These are phyloP conservation scores for Megalopta genalis DNA, from an alignment of 1,140 invertebrate species.

Conservation along the genomic window DNA sequence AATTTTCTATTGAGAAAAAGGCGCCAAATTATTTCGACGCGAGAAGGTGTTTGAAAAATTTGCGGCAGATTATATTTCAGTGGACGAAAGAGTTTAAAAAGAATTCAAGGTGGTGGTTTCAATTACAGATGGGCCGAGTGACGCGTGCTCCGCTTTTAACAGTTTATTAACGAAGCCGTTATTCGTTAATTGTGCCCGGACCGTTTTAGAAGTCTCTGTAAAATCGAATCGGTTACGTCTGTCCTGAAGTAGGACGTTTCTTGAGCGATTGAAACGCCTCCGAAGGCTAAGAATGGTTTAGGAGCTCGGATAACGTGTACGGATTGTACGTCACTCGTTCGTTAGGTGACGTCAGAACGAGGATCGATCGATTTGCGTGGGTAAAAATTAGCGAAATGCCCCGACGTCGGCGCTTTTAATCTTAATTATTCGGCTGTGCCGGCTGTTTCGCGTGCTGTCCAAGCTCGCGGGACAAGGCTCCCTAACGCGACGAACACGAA, in stretches of 20 bases:
- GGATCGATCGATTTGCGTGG: conserved; percentile 13
- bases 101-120: too few species aligned
- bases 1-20: too few species aligned
- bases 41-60: too few species aligned
- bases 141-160: too few species aligned
- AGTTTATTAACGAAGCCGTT: too few species aligned
- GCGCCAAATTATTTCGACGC: too few species aligned
- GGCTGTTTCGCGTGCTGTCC: background rate
- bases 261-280: background rate
- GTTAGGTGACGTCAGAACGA: background rate
- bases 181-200: background rate
- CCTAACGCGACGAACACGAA: background rate
- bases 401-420: background rate
- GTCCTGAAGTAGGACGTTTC: background rate
- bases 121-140: too few species aligned
- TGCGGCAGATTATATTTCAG: too few species aligned
- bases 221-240: background rate
- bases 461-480: background rate
- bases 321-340: background rate
- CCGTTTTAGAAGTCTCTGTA: background rate
- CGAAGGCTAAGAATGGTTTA: background rate
- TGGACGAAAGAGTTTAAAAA: too few species aligned
- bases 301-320: background rate
- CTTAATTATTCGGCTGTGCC: background rate
- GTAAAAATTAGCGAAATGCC: background rate